Evolutionary conservation across 2,113 vertebrate genomes (phyloP).

Genomic region (Ochotona princeps): DNA sequence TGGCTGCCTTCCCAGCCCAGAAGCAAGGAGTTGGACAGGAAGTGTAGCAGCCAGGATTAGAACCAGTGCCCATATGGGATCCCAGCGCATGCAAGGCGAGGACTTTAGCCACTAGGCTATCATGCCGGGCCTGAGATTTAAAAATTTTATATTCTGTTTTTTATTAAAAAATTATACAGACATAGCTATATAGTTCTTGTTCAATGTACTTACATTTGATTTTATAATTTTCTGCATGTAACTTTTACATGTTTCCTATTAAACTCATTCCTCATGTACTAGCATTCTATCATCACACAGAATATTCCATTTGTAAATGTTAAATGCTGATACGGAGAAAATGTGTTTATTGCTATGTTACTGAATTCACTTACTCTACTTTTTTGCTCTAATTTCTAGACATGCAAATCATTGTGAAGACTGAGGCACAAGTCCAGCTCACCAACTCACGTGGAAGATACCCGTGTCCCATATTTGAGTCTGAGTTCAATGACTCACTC

Average conservation of each 20-base stretch:
- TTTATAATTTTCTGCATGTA: not conserved
- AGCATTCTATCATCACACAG: not conserved
- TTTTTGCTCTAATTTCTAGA: not conserved
- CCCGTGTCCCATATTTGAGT: too few species aligned
- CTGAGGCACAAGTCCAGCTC: too few species aligned
- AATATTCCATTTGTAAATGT: not conserved
- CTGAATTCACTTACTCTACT: not conserved
- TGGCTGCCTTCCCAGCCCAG: too few species aligned
- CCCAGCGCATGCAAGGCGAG: too few species aligned
- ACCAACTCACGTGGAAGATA: too few species aligned
- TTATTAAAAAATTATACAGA: not conserved
- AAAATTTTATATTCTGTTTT: not conserved
- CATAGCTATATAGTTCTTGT: not conserved
- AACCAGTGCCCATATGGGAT: too few species aligned
- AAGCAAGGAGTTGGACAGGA: too few species aligned
- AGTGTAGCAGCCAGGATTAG: too few species aligned
- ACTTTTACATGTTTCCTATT: not conserved
- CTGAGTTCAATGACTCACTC: too few species aligned
- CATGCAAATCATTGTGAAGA: not conserved
- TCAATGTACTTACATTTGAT: not conserved
- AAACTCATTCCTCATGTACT: not conserved
- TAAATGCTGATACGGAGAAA: not conserved
- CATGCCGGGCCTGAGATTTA: not conserved
- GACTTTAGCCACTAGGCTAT: too few species aligned
- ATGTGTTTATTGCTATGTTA: not conserved